These are phyloP conservation scores for Nanorana parkeri DNA, from an alignment of 2,113 vertebrate genomes.

Conservation along the genomic window DNA sequence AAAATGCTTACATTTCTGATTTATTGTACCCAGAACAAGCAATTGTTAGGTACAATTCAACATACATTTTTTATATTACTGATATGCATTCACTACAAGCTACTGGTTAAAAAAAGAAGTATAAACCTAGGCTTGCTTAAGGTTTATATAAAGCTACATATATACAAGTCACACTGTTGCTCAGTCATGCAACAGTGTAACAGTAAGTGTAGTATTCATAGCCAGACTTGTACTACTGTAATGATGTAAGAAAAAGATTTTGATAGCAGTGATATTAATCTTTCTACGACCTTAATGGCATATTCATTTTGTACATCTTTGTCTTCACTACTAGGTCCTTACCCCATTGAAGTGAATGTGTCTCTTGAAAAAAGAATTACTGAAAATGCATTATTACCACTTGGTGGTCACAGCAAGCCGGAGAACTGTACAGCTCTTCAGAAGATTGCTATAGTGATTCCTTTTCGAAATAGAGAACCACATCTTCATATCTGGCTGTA, in stretches of 20 bases:
- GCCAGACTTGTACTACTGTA: too few species aligned
- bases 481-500: slow-evolving; percentile 51
- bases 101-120: too few species aligned
- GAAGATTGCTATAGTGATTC: slow-evolving; percentile 56
- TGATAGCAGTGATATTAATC: too few species aligned
- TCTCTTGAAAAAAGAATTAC: not conserved
- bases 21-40: not conserved
- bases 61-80: not conserved
- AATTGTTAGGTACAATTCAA: not conserved
- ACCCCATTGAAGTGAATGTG: not conserved
- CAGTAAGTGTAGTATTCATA: too few species aligned
- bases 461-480: slow-evolving; percentile 50
- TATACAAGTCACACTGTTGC: too few species aligned
- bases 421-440: slow-evolving; percentile 32
- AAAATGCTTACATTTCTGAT: too few species aligned
- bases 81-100: not conserved
- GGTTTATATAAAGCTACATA: too few species aligned
- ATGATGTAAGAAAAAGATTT: too few species aligned
- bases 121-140: too few species aligned
- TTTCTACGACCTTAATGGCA: too few species aligned
- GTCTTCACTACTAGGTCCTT: slow-evolving; percentile 10
- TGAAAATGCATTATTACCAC: not conserved
- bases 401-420: slow-evolving; percentile 39
- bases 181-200: too few species aligned
- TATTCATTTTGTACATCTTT: not conserved